Base-by-base conservation (phyloP, 2,113 vertebrate species). In the Pangasianodon hypophthalmus region DNA sequence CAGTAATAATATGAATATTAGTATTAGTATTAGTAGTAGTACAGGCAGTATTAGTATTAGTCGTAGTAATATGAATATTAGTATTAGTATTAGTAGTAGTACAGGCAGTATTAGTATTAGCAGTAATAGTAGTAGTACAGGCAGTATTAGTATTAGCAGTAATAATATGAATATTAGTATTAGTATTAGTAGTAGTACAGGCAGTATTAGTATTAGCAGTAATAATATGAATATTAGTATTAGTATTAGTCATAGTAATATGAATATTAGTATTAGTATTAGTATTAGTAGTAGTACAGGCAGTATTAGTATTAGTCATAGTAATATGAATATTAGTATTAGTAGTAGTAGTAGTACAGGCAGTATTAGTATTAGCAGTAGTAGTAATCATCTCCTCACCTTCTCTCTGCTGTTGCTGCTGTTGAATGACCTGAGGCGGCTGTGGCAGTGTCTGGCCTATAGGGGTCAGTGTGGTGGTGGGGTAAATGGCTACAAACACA, bases 351-450 rank as follows among this genome's bases (percentile, higher is more conserved):
- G 21, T 24, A 46, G 19, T 77, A 75, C 1, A 14, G 10, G n/a
- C 26, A 21, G 4, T 44, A 44, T 1, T 44, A 1, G 2, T 77
- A 46, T 41, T 26, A 44, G 44, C 48, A 26, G 26, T 14, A 50
- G 24, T 44, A 14, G n/a, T 80, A 29, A 24, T 11, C 14, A 37
- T 37, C 44, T 37, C 16, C 96, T 96, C 93, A 97, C 97, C 97
- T 96, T 97, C 97, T 93, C 97, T 94, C 84, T 97, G 97, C 87
- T 94, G 94, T 92, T 97, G 97, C 92, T 97, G 97, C 93, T 97
- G 97, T 94, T 97, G 97, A 89, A 97, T 96, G 88, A 97, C 93
- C 32, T 97, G 97, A 89, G 97, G 95, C 1, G 96, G 96, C 95
- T 97, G 97, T 64, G 96, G 96, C 91, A 97, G 95, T 92, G 95